Conservation (phyloP, 2,888 invertebrate genomes). For the Hemistola chrysoprasaria region DNA sequence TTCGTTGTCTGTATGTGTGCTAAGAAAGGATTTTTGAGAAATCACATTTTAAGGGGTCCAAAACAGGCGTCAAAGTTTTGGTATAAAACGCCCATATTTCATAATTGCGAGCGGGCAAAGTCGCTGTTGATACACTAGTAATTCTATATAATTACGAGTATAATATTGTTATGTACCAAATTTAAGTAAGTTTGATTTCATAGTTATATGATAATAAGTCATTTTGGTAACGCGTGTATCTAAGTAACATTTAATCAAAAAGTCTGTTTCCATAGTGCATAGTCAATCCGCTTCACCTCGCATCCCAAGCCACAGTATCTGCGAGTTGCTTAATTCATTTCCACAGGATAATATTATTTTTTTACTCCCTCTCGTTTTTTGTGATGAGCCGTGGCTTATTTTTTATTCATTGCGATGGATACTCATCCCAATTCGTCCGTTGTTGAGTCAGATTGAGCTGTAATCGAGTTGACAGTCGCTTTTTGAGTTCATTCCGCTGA, state of each 20-base stretch:
- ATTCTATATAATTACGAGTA: no score
- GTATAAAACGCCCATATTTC: no score
- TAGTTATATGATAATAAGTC: no score
- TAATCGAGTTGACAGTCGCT: conserved; percentile 63
- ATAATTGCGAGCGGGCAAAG: no score
- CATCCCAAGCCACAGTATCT: conserved; percentile 64
- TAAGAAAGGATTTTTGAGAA: no score
- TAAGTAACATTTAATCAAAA: not conserved
- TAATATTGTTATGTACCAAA: no score
- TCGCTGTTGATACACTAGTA: no score
- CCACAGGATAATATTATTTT: conserved; percentile 82
- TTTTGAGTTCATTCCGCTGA: conserved; percentile 32
- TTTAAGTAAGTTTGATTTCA: no score
- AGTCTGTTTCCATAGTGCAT: conserved; percentile 30
- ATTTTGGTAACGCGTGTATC: no score
- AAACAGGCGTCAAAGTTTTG: no score
- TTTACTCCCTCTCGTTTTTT: conserved; percentile 75
- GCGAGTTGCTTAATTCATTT: conserved; percentile 80
- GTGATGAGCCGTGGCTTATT: conserved; percentile 75
- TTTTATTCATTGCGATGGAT: conserved; percentile 78
- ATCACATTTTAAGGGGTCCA: no score
- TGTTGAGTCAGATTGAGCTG: conserved; percentile 62
- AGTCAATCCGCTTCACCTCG: conserved; percentile 32
- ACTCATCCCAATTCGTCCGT: conserved; percentile 60
- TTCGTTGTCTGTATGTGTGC: no score